These are phyloP conservation scores for Petrocephalus schoutedeni DNA, from an alignment of 2,797 vertebrate genomes.

Conservation along the genomic window DNA sequence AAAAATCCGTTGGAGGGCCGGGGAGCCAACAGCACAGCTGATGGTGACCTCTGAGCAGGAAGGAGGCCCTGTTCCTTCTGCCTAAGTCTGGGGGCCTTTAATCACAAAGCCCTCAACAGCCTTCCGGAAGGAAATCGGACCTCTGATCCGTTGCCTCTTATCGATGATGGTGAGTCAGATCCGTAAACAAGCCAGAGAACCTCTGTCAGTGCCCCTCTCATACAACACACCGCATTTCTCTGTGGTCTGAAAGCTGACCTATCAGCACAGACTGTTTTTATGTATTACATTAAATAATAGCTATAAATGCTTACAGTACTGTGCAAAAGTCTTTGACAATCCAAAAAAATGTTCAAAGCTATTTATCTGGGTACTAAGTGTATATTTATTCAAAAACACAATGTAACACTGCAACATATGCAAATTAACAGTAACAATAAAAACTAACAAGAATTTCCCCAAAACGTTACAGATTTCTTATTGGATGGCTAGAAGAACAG, in stretches of 20 bases:
- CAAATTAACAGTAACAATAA: background rate
- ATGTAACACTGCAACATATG: background rate
- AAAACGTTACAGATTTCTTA: background rate
- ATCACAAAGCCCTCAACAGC: background rate
- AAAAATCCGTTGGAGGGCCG: background rate
- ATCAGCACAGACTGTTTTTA: background rate
- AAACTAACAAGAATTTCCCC: background rate
- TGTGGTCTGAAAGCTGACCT: background rate
- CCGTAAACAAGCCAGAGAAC: background rate
- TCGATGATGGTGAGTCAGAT: background rate
- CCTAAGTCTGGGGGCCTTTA: background rate
- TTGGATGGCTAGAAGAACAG: background rate
- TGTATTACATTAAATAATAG: background rate
- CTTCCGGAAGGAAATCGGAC: background rate
- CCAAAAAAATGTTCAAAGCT: background rate
- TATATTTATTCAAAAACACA: background rate
- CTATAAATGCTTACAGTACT: background rate
- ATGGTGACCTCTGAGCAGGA: background rate
- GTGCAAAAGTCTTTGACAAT: background rate
- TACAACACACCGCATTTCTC: background rate
- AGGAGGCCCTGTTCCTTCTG: background rate
- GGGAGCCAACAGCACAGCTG: background rate
- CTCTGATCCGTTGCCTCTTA: background rate
- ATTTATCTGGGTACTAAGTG: background rate
- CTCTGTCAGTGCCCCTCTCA: background rate